Conservation (phyloP, 1,140 invertebrate genomes). For the Bombus superbus region DNA sequence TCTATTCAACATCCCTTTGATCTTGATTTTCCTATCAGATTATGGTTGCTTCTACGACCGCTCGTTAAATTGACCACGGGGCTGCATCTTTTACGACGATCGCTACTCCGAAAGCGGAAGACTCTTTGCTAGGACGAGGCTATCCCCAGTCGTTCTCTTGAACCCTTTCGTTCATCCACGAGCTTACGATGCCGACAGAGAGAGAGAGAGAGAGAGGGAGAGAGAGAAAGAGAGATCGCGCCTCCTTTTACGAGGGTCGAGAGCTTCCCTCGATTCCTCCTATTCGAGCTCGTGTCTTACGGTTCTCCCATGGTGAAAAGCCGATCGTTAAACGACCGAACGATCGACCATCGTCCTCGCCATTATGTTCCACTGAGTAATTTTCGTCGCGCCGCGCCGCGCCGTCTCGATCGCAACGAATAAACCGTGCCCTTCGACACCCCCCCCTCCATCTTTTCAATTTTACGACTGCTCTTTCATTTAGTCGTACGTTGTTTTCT, state of each 20-base stretch:
- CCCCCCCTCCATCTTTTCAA: background rate
- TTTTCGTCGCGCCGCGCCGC: conserved; percentile 23
- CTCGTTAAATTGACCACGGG: conserved; percentile 13
- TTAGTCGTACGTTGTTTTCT: conserved; percentile 4
- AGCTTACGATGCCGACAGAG: conserved; percentile 37
- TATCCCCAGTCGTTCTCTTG: background rate
- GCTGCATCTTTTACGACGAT: conserved; percentile 9
- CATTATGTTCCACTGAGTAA: conserved; percentile 49
- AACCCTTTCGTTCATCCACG: background rate
- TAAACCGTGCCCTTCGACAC: background rate
- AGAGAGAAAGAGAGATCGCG: background rate
- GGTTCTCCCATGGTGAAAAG: conserved; percentile 36
- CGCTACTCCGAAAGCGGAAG: conserved; percentile 19
- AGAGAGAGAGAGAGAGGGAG: background rate
- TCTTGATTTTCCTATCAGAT: background rate
- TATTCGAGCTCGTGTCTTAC: background rate
- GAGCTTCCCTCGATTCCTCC: background rate
- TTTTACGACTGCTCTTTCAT: conserved; percentile 35
- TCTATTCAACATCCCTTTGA: background rate
- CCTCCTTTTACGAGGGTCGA: conserved; percentile 25
- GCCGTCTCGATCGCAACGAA: background rate
- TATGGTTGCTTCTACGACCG: background rate
- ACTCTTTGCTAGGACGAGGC: background rate
- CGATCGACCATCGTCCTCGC: conserved; percentile 61
- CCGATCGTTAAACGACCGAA: conserved; percentile 53